These are phyloP conservation scores for Streptopelia turtur DNA, from an alignment of 2,797 vertebrate species.

Conservation along the genomic window DNA sequence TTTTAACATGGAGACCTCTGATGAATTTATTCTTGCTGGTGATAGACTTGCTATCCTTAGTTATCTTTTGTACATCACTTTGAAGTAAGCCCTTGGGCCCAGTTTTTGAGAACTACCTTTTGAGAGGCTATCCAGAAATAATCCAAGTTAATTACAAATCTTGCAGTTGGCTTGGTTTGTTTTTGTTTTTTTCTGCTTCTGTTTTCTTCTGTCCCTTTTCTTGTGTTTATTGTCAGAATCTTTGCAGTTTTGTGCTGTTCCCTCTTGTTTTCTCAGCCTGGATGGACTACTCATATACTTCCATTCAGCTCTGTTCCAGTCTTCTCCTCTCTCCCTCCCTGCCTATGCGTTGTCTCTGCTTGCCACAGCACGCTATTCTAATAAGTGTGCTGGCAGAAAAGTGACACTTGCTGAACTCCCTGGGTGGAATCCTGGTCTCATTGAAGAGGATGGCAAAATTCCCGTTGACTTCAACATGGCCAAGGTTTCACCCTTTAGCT, in stretches of 20 bases:
- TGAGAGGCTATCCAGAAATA: background rate
- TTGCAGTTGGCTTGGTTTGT: background rate
- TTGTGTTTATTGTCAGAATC: background rate
- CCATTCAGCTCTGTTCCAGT: background rate
- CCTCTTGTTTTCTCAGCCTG: background rate
- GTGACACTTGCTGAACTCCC: background rate
- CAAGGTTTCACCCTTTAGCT: constrained; percentile 45
- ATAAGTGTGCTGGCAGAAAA: background rate
- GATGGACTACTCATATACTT: background rate
- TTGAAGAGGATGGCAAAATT: constrained; percentile 22
- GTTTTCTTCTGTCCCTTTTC: background rate
- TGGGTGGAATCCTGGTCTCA: background rate
- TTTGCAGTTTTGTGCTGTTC: background rate
- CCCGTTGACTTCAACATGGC: constrained; percentile 1
- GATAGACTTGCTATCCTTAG: background rate
- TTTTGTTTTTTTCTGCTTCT: background rate
- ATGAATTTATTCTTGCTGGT: background rate
- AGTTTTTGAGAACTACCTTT: background rate
- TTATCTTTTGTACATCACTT: background rate
- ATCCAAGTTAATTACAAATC: background rate
- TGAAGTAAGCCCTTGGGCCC: background rate
- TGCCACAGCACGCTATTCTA: background rate
- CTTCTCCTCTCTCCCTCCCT: background rate
- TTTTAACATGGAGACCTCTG: background rate
- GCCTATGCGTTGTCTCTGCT: background rate